These are phyloP conservation scores for Tridacna crocea DNA, from an alignment of 2,888 invertebrate species.

Conservation along the genomic window DNA sequence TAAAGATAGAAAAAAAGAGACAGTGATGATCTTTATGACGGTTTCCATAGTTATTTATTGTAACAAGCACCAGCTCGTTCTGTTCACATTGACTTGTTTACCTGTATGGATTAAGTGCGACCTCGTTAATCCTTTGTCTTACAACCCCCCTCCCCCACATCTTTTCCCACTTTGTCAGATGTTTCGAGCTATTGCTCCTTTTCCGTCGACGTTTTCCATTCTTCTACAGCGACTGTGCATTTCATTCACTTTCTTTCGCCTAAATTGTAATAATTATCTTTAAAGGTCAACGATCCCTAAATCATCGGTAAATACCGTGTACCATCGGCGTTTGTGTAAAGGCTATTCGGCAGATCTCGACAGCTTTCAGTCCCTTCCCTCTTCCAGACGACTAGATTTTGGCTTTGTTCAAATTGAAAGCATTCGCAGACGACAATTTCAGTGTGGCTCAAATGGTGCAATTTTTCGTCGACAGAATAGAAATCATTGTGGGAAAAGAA, in stretches of 20 bases:
- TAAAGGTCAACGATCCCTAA: no score
- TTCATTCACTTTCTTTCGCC: not conserved
- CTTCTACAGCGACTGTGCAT: not conserved
- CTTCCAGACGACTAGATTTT: no score
- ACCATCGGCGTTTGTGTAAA: no score
- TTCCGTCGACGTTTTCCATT: not conserved
- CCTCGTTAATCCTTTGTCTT: not conserved
- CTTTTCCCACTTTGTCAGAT: not conserved
- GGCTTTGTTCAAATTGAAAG: no score
- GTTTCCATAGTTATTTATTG: constrained; percentile 16
- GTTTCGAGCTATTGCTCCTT: not conserved
- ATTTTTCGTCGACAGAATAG: no score
- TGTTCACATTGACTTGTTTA: not conserved
- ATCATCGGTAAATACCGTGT: no score
- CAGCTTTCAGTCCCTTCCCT: not conserved
- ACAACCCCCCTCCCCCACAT: no score
- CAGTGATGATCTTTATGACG: constrained; percentile 9
- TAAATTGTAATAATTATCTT: not conserved
- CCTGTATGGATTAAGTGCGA: not conserved
- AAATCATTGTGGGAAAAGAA: no score
- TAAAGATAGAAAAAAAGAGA: not conserved
- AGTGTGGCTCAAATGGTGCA: no score
- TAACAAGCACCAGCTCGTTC: constrained; percentile 8
- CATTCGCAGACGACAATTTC: no score
- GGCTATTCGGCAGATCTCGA: no score